Evolutionary conservation across 2,797 vertebrate genomes (phyloP), one percentile per base, ranked within the genome.

Genomic region (Rhinoraja longicauda): DNA sequence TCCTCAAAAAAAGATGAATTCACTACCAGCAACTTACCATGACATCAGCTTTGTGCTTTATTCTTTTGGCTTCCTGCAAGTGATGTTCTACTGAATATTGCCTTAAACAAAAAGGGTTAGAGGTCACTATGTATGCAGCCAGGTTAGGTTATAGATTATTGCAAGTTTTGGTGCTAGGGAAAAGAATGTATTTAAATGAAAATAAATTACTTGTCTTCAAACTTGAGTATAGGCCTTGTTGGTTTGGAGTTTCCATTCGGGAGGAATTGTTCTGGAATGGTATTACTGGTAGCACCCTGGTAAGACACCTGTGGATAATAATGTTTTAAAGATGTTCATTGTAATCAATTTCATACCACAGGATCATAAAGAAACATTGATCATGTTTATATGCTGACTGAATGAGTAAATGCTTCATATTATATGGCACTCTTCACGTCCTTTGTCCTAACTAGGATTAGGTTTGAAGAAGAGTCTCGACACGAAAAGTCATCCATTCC

Each of bases 21-120:
- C 70, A 91, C 67, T 21, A 75, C 4, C 2, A 92, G 24, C 57
- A 57, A 93, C 94, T 93, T 94, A 98, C 99, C 96, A 97, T 98
- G 91, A 96, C 96, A 92, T 99, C 99, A 19, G 99, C 99, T 95
- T 97, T 98, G 96, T 98, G 97, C 96, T 99, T 99, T 94, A 99
- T 95, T 93, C 94, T 98, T 95, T 98, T 98, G 93, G 98, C 99
- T 95, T 99, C 98, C 94, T 97, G 98, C 91, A 99, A 96, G 94
- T 98, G 97, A 95, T 98, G 95, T 93, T 99, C 98, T 29, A 97
- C 95, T 57, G 97, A 96, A 93, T 96, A 93, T 59, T 95, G 96
- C 94, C 99, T 99, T 2, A 57, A 67, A 15, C 13, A 19, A 62
- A 93, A 12, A 84, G 21, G 17, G 32, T 29, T 59, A n/a, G 77